Evolutionary conservation across 2,888 invertebrate genomes (phyloP), one percentile per base, ranked within the genome.

Genomic region (Clanis bilineata): DNA sequence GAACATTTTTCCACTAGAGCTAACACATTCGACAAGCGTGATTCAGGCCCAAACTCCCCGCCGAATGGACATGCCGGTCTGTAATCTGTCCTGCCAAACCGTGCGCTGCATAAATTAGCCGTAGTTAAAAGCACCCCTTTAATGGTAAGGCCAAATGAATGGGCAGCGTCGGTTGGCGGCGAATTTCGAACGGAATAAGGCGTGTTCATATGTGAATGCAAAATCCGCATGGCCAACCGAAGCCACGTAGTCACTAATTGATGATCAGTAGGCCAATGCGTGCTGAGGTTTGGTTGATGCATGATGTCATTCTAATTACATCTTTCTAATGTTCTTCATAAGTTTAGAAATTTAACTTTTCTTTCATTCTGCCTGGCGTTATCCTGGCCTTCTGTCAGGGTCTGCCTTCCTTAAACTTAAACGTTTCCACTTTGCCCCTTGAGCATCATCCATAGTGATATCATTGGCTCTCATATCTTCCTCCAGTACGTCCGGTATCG

Each of bases 51-150:
- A 74, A 80, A 79, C 77, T 75, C 76, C 67, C 71, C 74, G 70
- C 73, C 71, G 76, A 77, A 77, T 76, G 80, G 79, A 82, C 82
- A 79, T 77, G 74, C 82, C 79, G 78, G 85, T 90, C 88, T 89
- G 87, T 90, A 89, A 90, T 90, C 89, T 90, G 89, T 86, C 87
- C 80, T 74, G 72, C 74, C 79, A 81, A 88, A 82, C 85, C 86
- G 84, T 86, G 86, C 80, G 71, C 82, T 85, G 89, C 87, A 90
- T 90, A 89, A 88, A 88, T 90, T 90, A 86, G 83, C 84, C 81
- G 81, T 84, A 88, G 89, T 90, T 90, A 90, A 88, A 90, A 88
- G 87, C 87, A 79, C 81, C 85, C 84, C 85, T 88, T 88, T 88
- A 90, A 88, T 89, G 86, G 86, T 77, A 81, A 82, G 80, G 71